Evolutionary conservation across 1,140 invertebrate genomes (phyloP).

Genomic region (Brachionus koreanus): DNA sequence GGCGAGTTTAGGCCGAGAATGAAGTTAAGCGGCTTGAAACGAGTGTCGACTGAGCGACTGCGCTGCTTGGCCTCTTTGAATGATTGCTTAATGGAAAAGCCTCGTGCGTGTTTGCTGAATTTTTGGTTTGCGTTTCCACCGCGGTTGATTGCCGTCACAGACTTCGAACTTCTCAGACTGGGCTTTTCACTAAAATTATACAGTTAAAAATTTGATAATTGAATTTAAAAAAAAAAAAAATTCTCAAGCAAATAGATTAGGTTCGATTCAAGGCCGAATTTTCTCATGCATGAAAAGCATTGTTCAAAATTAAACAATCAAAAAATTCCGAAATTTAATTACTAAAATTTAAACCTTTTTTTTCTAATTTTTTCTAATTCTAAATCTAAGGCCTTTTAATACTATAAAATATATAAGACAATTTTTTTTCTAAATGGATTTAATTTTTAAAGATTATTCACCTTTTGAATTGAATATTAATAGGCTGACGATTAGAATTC

Average conservation of each 20-base stretch:
- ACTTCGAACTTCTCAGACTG: not conserved
- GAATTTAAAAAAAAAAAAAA: not conserved
- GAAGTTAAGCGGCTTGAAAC: constrained; percentile 1
- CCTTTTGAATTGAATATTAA: constrained; percentile 33
- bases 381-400: constrained; percentile 23
- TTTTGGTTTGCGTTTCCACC: not conserved
- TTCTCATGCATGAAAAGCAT: not conserved
- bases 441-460: not conserved
- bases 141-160: not conserved
- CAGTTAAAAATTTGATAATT: not conserved
- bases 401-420: not conserved
- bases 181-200: constrained; percentile 7
- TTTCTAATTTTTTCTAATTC: not conserved
- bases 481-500: not conserved
- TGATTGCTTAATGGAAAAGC: constrained; percentile 2
- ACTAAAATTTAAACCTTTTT: not conserved
- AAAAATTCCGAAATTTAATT: not conserved
- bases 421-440: not conserved
- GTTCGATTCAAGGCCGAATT: not conserved
- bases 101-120: not conserved
- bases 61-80: constrained; percentile 13
- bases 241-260: not conserved
- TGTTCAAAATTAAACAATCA: not conserved
- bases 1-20: not conserved
- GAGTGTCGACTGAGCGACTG: constrained; percentile 17